Evolutionary conservation across 2,888 invertebrate species (phyloP).

Genomic region (Drosophila conformis): DNA sequence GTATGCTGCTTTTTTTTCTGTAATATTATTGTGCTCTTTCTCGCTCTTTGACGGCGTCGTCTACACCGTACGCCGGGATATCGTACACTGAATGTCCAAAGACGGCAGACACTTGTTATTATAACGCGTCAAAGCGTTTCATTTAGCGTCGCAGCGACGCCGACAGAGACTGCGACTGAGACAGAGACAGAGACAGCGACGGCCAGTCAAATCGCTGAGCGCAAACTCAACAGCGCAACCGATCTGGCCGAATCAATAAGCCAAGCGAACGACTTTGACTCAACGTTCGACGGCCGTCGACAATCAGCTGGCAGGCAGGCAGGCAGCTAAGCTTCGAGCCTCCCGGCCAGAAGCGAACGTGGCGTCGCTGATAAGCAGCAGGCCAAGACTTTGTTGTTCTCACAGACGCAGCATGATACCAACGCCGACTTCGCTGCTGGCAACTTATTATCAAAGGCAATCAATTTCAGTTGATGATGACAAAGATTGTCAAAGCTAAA

Average conservation of each 20-base stretch:
- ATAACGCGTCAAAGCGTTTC: conserved; percentile 81
- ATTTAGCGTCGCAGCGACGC: conserved; percentile 57
- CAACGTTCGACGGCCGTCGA: conserved; percentile 26
- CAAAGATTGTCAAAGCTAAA: conserved; percentile 4
- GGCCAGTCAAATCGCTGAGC: conserved; percentile 18
- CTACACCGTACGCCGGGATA: conserved; percentile 84
- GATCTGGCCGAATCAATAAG: conserved; percentile 69
- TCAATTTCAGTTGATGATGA: conserved; percentile 44
- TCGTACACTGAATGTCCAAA: conserved; percentile 84
- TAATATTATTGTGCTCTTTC: conserved; percentile 19
- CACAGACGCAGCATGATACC: conserved; percentile 10
- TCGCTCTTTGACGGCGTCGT: conserved; percentile 57
- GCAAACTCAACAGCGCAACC: conserved; percentile 12
- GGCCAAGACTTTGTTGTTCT: conserved; percentile 13
- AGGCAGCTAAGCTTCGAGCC: conserved; percentile 40
- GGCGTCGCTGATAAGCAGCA: conserved; percentile 44
- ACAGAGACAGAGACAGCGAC: conserved; percentile 23
- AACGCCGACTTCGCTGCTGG: background rate
- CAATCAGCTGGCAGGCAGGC: conserved; percentile 5
- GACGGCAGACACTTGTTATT: conserved; percentile 83
- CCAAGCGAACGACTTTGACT: conserved; percentile 41
- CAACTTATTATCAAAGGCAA: conserved; percentile 46
- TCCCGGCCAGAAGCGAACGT: conserved; percentile 10
- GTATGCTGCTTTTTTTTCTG: background rate
- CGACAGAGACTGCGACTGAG: conserved; percentile 37